Percentiles rank a stretch among this genome's conserved stretches.
Evolutionary conservation across 2,113 vertebrate species (phyloP).

Genomic region (Ranitomeya imitator): DNA sequence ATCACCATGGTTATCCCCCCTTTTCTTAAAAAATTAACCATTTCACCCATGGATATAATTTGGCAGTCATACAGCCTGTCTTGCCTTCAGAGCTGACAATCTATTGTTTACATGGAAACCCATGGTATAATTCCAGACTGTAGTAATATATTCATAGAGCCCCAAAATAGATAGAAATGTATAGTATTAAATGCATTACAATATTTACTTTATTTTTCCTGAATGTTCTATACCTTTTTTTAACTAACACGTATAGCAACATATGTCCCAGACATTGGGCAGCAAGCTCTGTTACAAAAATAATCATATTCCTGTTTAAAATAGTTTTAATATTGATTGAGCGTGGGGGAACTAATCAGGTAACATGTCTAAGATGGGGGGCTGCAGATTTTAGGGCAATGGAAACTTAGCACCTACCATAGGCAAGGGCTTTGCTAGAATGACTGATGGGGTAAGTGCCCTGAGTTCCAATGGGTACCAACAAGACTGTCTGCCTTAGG

Average conservation of each 20-base stretch:
- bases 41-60: background rate
- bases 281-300: background rate
- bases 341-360: background rate
- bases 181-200: too few species aligned
- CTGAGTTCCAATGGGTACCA: too few species aligned
- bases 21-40: slow-evolving; percentile 36
- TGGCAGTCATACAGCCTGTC: background rate
- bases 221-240: too few species aligned
- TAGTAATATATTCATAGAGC: background rate
- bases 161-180: background rate
- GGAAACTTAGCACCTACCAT: background rate
- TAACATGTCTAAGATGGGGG: background rate
- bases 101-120: background rate
- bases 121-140: background rate
- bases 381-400: background rate
- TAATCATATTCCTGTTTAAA: too few species aligned
- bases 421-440: too few species aligned
- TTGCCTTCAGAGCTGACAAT: slow-evolving; percentile 8
- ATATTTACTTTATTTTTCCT: too few species aligned
- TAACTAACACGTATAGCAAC: background rate
- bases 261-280: background rate
- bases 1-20: slow-evolving; percentile 52
- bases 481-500: background rate
- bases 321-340: too few species aligned
- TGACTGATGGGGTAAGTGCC: too few species aligned